phyloP scores from a whole-genome alignment of 2,888 invertebrate species.

The Mesorhabditis sp. region DNA sequence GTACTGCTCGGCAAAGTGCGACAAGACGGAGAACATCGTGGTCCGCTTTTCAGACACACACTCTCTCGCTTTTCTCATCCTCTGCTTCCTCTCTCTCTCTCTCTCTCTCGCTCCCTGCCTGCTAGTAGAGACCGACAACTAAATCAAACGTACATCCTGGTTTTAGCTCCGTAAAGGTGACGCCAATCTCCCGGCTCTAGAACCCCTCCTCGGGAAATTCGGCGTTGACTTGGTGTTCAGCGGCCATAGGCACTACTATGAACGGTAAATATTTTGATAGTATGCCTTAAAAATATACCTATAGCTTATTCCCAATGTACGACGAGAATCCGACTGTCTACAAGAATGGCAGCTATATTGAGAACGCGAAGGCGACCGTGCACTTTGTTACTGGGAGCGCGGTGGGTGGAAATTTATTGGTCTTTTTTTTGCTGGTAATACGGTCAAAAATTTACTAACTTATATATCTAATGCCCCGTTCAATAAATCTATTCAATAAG shows the following conservation, averaged over 20 bases:
- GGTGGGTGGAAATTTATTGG: background rate
- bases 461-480: no score
- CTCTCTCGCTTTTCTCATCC: no score
- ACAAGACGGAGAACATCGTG: background rate
- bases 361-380: background rate
- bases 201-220: background rate
- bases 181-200: background rate
- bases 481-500: no score
- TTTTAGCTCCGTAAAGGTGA: background rate
- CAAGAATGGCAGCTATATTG: background rate
- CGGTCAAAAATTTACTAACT: no score
- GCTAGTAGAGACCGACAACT: background rate
- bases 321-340: background rate
- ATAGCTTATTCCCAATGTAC: background rate
- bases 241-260: slow-evolving; percentile 1
- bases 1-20: background rate
- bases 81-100: no score
- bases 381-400: background rate
- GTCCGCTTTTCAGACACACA: background rate
- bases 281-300: background rate
- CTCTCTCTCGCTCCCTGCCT: no score
- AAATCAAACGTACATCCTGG: background rate
- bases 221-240: background rate
- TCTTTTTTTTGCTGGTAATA: no score
- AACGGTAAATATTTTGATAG: background rate